Evolutionary conservation across 2,797 vertebrate genomes (phyloP), one percentile per base, ranked within the genome.

Genomic region (Pteropus rufus): DNA sequence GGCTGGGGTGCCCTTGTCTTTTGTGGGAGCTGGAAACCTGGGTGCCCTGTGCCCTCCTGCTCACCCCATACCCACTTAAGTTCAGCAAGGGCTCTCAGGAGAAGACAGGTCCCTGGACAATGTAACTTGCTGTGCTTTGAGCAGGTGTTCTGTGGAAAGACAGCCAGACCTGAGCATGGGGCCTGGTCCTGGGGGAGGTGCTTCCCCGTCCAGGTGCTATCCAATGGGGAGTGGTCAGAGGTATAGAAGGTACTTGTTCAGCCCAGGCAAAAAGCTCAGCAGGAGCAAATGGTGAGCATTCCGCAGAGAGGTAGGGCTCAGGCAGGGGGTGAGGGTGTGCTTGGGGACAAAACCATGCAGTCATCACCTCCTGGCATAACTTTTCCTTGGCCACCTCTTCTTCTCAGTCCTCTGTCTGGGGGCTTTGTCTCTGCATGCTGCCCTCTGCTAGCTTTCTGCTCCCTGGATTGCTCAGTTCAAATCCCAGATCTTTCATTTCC

Each of bases 161-260:
- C 31, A 70, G 41, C 44, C 56, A 70, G 82, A n/a, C 70, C 77
- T 8, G 39, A 79, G 39, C 14, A 3, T 26, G 9, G 10, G 10
- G 9, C 49, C 62, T 54, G 4, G 11, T 75, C n/a, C 44, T 39
- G 4, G 19, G n/a, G 44, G n/a, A 23, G 14, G 44, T 34, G 3
- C 18, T 18, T 46, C 21, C 12, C 0, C 2, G 41, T 49, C 26
- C 7, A 2, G 18, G 36, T 1, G 6, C 54, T 44, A 16, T 29
- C 11, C 26, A 58, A 58, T 26, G 36, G 31, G 10, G 36, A 82
- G 19, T 23, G 31, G 36, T 4, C 0, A 1, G 87, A 69, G 34
- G 31, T 52, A 1, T 29, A n/a, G 9, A 31, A 46, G 15, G 54
- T 44, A 23, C 21, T 49, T 5, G 6, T 62, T n/a, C 83, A 72